Conservation (phyloP, 2,888 invertebrate genomes). For the Metopia argyrocephala region DNA sequence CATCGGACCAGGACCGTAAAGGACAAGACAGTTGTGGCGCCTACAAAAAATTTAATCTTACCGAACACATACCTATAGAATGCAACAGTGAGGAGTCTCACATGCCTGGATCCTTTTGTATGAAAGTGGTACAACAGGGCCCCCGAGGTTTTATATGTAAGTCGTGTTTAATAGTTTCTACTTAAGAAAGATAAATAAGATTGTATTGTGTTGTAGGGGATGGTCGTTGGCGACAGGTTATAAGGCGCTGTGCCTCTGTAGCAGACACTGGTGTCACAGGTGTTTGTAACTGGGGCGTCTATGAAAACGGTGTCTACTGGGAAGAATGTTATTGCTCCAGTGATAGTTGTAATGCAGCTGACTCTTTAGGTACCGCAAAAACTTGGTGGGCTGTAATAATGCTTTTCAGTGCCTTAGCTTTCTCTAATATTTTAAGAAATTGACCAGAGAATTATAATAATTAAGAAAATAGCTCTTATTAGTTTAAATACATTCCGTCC, state of each 20-base stretch:
- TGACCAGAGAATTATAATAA: slow-evolving; percentile 10
- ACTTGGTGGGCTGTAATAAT: slow-evolving; percentile 6
- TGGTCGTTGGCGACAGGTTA: slow-evolving; percentile 94
- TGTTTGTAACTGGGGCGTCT: slow-evolving; percentile 97
- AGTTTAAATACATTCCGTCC: slow-evolving; percentile 62
- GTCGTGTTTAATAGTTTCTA: slow-evolving; percentile 76
- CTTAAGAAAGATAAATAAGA: background rate
- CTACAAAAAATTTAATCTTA: slow-evolving; percentile 89
- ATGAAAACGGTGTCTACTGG: slow-evolving; percentile 96
- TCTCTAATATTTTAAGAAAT: slow-evolving; percentile 36
- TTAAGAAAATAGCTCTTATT: slow-evolving; percentile 39
- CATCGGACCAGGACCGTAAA: slow-evolving; percentile 89
- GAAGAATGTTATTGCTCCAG: slow-evolving; percentile 97
- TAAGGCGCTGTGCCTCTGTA: slow-evolving; percentile 92
- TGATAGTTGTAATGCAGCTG: slow-evolving; percentile 88
- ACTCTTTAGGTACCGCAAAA: slow-evolving; percentile 10
- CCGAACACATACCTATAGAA: slow-evolving; percentile 92
- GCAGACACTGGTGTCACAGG: slow-evolving; percentile 95
- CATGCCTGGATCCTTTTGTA: slow-evolving; percentile 97
- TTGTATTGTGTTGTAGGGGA: slow-evolving; percentile 84
- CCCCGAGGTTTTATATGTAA: slow-evolving; percentile 96
- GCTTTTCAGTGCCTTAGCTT: slow-evolving; percentile 14
- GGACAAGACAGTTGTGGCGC: slow-evolving; percentile 92
- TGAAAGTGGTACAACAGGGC: slow-evolving; percentile 95
- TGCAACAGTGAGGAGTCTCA: slow-evolving; percentile 96